Evolutionary conservation across 2,113 vertebrate genomes (phyloP), one percentile per base, ranked within the genome.

Genomic region (Tiliqua scincoides): DNA sequence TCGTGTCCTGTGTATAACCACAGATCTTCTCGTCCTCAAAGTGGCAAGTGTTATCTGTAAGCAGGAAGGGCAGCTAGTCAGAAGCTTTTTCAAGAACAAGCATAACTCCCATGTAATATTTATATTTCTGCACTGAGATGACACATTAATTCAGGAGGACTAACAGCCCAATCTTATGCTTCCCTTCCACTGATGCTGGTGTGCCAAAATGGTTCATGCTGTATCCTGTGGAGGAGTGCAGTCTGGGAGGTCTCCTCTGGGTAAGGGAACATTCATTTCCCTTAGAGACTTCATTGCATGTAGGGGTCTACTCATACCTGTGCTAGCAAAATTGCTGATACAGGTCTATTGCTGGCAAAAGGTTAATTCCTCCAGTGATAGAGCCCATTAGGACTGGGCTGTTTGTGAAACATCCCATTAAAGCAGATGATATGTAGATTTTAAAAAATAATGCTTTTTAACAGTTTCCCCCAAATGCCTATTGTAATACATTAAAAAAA

Each of bases 21-120:
- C 99, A 99, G 85, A 99, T 98, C 84, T 98, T 97, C 81, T 98
- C 97, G 0, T 99, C 98, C 91, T 99, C 98, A 61, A 99, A 99
- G 70, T 98, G 98, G 78, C 99, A 99, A 71, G 98, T 98, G 37
- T 98, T 97, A 83, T 99, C 99, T 98, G 89, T 0, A 62, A 85
- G 68, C 43, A 73, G 30, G 61, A 52, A 74, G 61, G 61, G 40
- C 90, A 14, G 54, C 62, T 85, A 25, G 62, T 72, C 21, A 85
- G 62, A 77, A 54, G 27, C 30, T 77, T 74, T 65, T 94, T 71
- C 52, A 30, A 67, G 63, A 52, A 59, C 20, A 77, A 73, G 43
- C 35, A 62, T 67, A 25, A 62, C 65, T 71, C 12, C 67, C 54
- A 70, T 67, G 37, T 32, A 61, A 48, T 25, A 71, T n/a, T 85